Conservation (phyloP, 2,888 invertebrate genomes). For the Catonia carolina region DNA sequence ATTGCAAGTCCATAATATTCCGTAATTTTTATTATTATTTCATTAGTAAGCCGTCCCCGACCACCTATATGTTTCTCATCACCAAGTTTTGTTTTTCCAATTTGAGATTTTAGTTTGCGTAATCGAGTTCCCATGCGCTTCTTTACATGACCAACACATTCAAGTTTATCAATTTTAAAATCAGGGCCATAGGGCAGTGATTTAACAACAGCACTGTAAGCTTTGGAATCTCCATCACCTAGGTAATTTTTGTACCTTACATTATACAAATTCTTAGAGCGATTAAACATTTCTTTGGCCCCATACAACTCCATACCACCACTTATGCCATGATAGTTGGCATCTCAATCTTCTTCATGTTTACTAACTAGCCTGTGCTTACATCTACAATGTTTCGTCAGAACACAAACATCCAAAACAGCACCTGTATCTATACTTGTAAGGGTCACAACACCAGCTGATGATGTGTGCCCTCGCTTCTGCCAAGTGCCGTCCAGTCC, state of each 20-base stretch:
- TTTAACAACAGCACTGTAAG: background rate
- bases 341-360: constrained; percentile 5
- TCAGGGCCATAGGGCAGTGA: background rate
- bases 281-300: background rate
- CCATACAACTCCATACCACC: constrained; percentile 14
- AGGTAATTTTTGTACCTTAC: background rate
- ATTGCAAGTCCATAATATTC: constrained; percentile 34
- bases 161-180: background rate
- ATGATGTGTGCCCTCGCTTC: background rate
- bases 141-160: background rate
- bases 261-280: background rate
- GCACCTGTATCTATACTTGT: constrained; percentile 7
- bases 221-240: background rate
- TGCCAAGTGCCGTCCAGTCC: constrained; percentile 7
- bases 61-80: constrained; percentile 26
- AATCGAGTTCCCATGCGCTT: constrained; percentile 15
- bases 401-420: constrained; percentile 5
- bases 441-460: constrained; percentile 11
- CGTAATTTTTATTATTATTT: constrained; percentile 31
- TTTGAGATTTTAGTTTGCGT: background rate
- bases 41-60: constrained; percentile 32
- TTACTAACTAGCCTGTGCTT: constrained; percentile 2
- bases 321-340: constrained; percentile 18
- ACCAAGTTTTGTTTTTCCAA: constrained; percentile 16
- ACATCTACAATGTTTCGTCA: constrained; percentile 13